phyloP scores from a whole-genome alignment of 2,888 invertebrate species.

The Dascillus cervinus region DNA sequence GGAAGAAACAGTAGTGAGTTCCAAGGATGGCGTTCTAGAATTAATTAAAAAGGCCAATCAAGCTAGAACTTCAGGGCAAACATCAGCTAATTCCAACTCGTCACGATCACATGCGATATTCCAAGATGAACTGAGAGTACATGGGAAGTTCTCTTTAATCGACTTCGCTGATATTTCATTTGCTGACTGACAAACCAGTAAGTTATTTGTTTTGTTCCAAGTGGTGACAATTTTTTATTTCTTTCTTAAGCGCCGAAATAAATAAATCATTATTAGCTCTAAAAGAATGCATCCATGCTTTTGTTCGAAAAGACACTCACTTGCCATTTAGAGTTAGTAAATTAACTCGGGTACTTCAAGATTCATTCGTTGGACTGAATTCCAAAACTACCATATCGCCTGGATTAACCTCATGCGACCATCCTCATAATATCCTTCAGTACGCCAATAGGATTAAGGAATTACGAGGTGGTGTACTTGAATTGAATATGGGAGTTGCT shows the following conservation, averaged over 20 bases:
- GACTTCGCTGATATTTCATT: constrained; percentile 96
- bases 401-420: too few relatives aligned
- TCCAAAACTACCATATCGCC: too few relatives aligned
- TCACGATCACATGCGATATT: constrained; percentile 99
- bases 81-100: constrained; percentile 96
- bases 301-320: constrained; percentile 93
- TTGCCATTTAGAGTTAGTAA: too few relatives aligned
- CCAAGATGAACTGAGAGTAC: constrained; percentile 87
- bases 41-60: constrained; percentile 87
- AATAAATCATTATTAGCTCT: constrained; percentile 93
- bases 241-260: constrained; percentile 94
- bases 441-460: too few relatives aligned
- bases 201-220: constrained; percentile 34
- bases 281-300: constrained; percentile 95
- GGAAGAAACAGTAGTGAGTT: constrained; percentile 86
- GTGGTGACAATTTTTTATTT: too few relatives aligned
- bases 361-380: too few relatives aligned
- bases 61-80: constrained; percentile 91
- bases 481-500: too few relatives aligned
- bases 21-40: constrained; percentile 87
- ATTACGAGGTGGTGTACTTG: too few relatives aligned
- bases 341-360: constrained; percentile 98
- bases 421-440: too few relatives aligned
- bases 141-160: constrained; percentile 98
- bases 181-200: constrained; percentile 85